phyloP scores from a whole-genome alignment of 2,888 invertebrate species.

The Oscheius sp. region DNA sequence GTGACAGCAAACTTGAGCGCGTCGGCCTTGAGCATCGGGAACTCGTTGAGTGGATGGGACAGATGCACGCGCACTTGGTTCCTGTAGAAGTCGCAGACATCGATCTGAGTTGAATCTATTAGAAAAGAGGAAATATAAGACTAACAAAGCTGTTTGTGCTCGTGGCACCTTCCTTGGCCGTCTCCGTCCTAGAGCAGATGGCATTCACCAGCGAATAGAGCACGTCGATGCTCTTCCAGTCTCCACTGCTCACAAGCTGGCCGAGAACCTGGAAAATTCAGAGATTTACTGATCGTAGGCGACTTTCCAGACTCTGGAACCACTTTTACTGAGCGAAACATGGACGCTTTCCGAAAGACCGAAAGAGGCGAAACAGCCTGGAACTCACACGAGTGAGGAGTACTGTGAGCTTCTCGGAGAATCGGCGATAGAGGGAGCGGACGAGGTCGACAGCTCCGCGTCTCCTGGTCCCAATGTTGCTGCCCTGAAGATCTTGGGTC shows the following conservation, averaged over 20 bases:
- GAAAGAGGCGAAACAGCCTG: background rate
- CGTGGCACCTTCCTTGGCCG: constrained; percentile 79
- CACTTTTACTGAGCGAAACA: too few relatives aligned
- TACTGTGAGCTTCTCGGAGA: constrained; percentile 79
- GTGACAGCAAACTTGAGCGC: constrained; percentile 93
- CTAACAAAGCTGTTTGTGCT: constrained; percentile 61
- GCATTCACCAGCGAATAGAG: constrained; percentile 96
- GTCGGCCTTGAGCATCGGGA: constrained; percentile 87
- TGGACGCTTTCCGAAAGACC: background rate
- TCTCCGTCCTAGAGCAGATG: constrained; percentile 88
- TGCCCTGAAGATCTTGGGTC: constrained; percentile 90
- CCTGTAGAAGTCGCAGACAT: constrained; percentile 88
- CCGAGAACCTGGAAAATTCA: constrained; percentile 39
- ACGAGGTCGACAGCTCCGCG: constrained; percentile 97
- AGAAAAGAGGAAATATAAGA: background rate
- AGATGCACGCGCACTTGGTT: constrained; percentile 89
- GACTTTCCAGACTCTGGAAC: too few relatives aligned
- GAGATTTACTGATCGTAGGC: too few relatives aligned
- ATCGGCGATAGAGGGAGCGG: constrained; percentile 87
- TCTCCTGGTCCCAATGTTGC: constrained; percentile 92
- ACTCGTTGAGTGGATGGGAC: constrained; percentile 76
- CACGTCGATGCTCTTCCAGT: constrained; percentile 88
- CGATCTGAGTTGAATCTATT: constrained; percentile 78
- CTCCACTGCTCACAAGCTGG: constrained; percentile 73
- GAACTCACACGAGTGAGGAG: background rate